Evolutionary conservation across 2,888 invertebrate genomes (phyloP), one percentile per base, ranked within the genome.

Genomic region (Globia sparganii): DNA sequence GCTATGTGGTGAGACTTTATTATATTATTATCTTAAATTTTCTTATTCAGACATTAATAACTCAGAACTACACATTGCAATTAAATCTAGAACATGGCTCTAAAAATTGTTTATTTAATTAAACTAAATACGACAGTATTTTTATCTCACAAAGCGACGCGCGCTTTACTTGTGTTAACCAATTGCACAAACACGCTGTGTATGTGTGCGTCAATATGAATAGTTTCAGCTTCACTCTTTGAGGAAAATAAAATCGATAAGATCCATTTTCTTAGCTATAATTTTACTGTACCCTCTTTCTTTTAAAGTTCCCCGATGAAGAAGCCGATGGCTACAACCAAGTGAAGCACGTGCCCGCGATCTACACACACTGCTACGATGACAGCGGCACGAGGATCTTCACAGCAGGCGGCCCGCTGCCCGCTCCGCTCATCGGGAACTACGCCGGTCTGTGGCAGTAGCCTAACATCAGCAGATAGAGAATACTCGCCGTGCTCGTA

Each of bases 341-440:
- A 89, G 97, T 98, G 76, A 98, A 98, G 95, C 99, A 99, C 94
- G 98, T 98, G 80, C 98, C 99, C 49, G 99, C 99, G 31, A 99
- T 99, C 91, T 99, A 99, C 95, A 99, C 99, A 4, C 99, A 99
- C 93, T 99, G 99, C 95, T 99, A 99, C 94, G 99, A 99, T 94
- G 97, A 98, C 87, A 98, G 98, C 84, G 99, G 99, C 25, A 99
- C 99, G 25, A 96, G 99, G 76, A 97, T 99, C 59, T 99, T 99
- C 97, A 98, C 99, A 0, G 99, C 99, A 18, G 99, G 99, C 15
- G 99, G 99, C 0, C 99, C 99, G 1, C 97, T 99, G 74, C 99
- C 99, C 43, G 98, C 99, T 4, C 98, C 98, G 73, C 97, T 99
- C 56, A 98, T 98, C 84, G 99, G 99, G 75, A 99, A 99, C 97